These are phyloP conservation scores for Centruroides sculpturatus DNA, from an alignment of 1,140 invertebrate species.

Conservation along the genomic window DNA sequence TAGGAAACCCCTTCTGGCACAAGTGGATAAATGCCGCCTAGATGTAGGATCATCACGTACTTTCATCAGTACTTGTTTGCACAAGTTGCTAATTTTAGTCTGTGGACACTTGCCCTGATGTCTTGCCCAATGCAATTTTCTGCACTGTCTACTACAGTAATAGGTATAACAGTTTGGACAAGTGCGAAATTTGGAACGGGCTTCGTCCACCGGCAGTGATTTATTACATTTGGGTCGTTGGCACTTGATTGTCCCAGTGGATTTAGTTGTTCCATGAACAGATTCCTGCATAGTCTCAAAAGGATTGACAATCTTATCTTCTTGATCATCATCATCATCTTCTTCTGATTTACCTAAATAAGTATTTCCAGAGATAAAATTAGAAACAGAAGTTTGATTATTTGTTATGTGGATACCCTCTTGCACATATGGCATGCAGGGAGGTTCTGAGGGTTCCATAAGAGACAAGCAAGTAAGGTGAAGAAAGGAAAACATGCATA, in stretches of 20 bases:
- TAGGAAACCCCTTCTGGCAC: constrained; percentile 62
- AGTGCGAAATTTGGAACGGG: constrained; percentile 50
- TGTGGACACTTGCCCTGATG: constrained; percentile 80
- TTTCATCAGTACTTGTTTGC: constrained; percentile 68
- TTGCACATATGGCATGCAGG: no score
- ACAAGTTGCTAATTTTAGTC: constrained; percentile 60
- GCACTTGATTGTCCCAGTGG: constrained; percentile 23
- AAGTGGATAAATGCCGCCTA: constrained; percentile 55
- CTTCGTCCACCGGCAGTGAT: constrained; percentile 25
- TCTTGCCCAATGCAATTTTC: constrained; percentile 75
- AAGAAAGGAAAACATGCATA: no score
- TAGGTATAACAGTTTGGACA: constrained; percentile 86
- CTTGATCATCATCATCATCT: no score
- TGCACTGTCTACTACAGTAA: constrained; percentile 56
- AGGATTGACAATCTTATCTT: no score
- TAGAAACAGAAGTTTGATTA: no score
- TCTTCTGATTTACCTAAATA: no score
- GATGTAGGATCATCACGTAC: constrained; percentile 68
- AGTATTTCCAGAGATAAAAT: no score
- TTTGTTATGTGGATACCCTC: no score
- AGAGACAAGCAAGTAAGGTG: no score
- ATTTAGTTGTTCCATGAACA: no score
- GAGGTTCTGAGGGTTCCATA: no score
- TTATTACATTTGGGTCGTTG: constrained; percentile 27
- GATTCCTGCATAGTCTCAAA: no score